These are phyloP conservation scores for Speoplatyrhinus poulsoni DNA, from an alignment of 2,113 vertebrate species.

Conservation along the genomic window DNA sequence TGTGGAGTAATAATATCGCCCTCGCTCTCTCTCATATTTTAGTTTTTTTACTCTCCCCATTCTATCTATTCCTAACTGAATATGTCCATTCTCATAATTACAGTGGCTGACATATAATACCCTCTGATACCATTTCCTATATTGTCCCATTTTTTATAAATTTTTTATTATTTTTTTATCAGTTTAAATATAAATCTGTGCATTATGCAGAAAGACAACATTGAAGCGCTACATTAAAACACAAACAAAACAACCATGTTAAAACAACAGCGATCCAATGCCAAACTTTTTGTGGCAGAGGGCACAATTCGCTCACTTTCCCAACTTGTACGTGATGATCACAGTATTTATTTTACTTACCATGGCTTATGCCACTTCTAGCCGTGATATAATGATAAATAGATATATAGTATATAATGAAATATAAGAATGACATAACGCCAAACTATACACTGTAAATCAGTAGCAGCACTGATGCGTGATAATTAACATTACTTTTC, in stretches of 20 bases:
- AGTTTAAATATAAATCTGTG: slow-evolving; percentile 20
- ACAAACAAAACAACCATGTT: background rate
- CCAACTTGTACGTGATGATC: background rate
- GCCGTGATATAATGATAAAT: background rate
- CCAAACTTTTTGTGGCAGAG: background rate
- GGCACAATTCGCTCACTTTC: background rate
- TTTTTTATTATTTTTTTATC: no score
- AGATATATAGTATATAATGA: no score
- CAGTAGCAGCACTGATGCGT: slow-evolving; percentile 34
- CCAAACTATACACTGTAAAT: slow-evolving; percentile 34
- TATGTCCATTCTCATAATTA: slow-evolving; percentile 7
- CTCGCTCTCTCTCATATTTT: slow-evolving; percentile 10
- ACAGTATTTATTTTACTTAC: slow-evolving; percentile 28
- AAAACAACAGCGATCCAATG: background rate
- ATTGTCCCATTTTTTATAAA: slow-evolving; percentile 22
- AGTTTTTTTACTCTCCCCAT: background rate
- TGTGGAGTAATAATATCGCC: slow-evolving; percentile 36
- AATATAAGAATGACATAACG: slow-evolving; percentile 31
- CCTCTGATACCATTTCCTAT: slow-evolving; percentile 44
- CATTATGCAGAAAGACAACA: background rate
- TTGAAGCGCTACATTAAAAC: slow-evolving; percentile 7
- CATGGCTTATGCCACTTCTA: slow-evolving; percentile 25
- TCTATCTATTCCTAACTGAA: background rate
- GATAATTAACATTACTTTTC: slow-evolving; percentile 63
- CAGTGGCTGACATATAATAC: slow-evolving; percentile 5